These are phyloP conservation scores for Alethe castanea DNA, from an alignment of 2,113 vertebrate species.

Conservation along the genomic window DNA sequence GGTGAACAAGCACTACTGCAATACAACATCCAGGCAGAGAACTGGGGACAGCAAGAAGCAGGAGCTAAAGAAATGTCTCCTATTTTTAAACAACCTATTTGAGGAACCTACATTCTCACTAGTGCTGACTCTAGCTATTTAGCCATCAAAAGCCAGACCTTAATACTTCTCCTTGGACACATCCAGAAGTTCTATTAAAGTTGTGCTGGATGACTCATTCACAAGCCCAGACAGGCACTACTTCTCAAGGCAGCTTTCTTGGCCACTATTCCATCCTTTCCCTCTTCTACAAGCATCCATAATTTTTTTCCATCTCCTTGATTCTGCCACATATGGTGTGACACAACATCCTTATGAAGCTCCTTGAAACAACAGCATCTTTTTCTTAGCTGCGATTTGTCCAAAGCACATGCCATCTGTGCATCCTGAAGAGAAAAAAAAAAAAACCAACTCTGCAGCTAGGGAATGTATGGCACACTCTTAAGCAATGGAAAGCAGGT, in stretches of 20 bases:
- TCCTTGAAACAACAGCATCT: conserved; percentile 53
- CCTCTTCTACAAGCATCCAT: neutral
- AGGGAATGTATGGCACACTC: neutral
- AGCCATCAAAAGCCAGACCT: neutral
- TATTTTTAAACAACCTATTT: neutral
- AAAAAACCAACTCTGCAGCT: neutral
- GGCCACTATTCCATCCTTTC: neutral
- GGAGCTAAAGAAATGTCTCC: neutral
- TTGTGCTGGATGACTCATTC: neutral
- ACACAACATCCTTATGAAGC: conserved; percentile 56
- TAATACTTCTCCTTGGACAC: neutral
- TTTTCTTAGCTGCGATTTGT: conserved; percentile 54
- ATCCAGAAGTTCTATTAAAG: neutral
- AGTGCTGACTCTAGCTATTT: neutral
- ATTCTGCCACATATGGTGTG: conserved; percentile 52
- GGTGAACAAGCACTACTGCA: neutral
- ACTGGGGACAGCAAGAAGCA: neutral
- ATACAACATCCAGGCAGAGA: neutral
- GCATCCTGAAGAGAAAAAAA: neutral
- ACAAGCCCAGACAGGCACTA: neutral
- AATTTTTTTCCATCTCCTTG: neutral
- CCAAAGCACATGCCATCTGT: conserved; percentile 56
- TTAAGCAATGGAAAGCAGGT: conserved; percentile 33
- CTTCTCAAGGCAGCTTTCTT: conserved; percentile 24
- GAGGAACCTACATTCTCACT: neutral